phyloP scores from a whole-genome alignment of 2,113 vertebrate species.

The Tinamus guttatus region DNA sequence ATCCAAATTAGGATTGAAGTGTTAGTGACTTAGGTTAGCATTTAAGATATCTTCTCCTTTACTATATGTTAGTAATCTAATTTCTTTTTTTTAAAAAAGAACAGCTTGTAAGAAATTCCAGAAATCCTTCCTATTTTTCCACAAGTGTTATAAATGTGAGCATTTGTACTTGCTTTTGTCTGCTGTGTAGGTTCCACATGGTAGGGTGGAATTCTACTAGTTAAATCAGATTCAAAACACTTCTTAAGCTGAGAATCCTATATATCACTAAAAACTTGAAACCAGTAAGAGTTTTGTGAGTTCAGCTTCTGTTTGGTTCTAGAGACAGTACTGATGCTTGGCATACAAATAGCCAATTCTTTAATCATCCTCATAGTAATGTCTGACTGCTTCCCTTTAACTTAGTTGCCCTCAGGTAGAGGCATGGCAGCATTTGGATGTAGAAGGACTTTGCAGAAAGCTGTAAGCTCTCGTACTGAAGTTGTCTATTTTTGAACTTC shows the following conservation, averaged over 20 bases:
- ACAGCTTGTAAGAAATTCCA: background rate
- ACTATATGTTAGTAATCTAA: background rate
- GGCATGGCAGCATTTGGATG: background rate
- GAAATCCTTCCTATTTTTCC: background rate
- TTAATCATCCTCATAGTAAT: background rate
- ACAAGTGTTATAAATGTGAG: background rate
- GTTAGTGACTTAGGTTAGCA: background rate
- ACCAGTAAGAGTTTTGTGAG: background rate
- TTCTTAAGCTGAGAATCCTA: background rate
- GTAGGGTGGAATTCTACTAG: background rate
- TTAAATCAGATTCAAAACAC: background rate
- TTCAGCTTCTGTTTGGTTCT: background rate
- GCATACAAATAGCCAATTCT: background rate
- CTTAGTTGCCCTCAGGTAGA: background rate
- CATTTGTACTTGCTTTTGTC: background rate
- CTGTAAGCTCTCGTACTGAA: background rate
- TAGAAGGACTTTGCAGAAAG: background rate
- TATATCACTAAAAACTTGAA: background rate
- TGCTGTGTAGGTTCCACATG: background rate
- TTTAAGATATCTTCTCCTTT: background rate
- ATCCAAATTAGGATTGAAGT: background rate
- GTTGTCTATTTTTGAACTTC: background rate
- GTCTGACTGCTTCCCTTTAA: background rate
- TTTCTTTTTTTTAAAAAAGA: no score
- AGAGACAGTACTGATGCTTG: background rate